phyloP scores from a whole-genome alignment of 2,113 vertebrate genomes.

The Bos taurus region ARS-UCD2.0 NC_037356.1:24147501-24148000 shows the following conservation, averaged over 20 bases:
- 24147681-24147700: neutral
- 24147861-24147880: neutral
- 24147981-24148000: neutral
- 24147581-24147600: neutral
- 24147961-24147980: constrained; percentile 2
- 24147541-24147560: neutral
- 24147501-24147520: neutral
- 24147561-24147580: neutral
- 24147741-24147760: neutral
- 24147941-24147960: constrained; percentile 17
- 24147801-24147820: neutral
- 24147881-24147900: neutral
- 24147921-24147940: constrained; percentile 20
- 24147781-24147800: neutral
- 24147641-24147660: neutral
- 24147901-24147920: neutral
- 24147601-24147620: neutral
- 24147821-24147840: neutral
- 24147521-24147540: neutral
- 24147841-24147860: neutral
- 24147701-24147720: neutral
- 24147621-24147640: neutral
- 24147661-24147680: neutral
- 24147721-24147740: accelerated
- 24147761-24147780: neutral